Evolutionary conservation across 2,797 vertebrate species (phyloP), one percentile per base, ranked within the genome.

Genomic region (Bradypus variegatus): DNA sequence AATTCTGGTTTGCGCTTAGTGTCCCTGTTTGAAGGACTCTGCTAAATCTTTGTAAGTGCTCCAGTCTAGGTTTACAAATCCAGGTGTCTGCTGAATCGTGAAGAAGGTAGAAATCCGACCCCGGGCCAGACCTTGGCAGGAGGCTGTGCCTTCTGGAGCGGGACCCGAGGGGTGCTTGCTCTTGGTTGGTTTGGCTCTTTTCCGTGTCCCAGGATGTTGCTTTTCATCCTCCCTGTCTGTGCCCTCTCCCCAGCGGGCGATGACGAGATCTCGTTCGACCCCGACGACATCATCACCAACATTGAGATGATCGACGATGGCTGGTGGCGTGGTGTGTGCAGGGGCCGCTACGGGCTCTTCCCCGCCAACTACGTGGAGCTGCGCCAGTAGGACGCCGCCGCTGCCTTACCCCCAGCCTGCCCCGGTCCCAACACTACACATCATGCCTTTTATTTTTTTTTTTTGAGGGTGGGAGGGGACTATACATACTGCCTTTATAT

Each of bases 231-330:
- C 27, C n/a, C 58, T 92, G 75, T 83, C 83, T 86, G 45, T 36
- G 72, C 2, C 0, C 80, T 67, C 53, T 96, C 83, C 87, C 94
- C 96, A 99, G 99, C 98, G 14, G 99, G 99, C 0, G 99, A 99
- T 0, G 99, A 99, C 0, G 99, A 99, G 96, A 99, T 99, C 90
- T 99, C 99, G 91, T 99, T 99, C 0, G 99, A 99, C 97, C 99
- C 99, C 0, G 99, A 99, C 0, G 99, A 99, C 97, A 97, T 99
- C 97, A 99, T 99, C 97, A 99, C 99, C 96, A 99, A 99, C 98
- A 99, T 99, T 0, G 99, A 99, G 96, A 99, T 99, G 99, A 99
- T 99, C 0, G 99, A 99, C 0, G 99, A 99, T 1, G 99, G 99
- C 97, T 99, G 99, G 99, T 99, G 99, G 99, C 97, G 99, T 1